phyloP scores from a whole-genome alignment of 2,113 vertebrate species.

The Catharus bicknelli region DNA sequence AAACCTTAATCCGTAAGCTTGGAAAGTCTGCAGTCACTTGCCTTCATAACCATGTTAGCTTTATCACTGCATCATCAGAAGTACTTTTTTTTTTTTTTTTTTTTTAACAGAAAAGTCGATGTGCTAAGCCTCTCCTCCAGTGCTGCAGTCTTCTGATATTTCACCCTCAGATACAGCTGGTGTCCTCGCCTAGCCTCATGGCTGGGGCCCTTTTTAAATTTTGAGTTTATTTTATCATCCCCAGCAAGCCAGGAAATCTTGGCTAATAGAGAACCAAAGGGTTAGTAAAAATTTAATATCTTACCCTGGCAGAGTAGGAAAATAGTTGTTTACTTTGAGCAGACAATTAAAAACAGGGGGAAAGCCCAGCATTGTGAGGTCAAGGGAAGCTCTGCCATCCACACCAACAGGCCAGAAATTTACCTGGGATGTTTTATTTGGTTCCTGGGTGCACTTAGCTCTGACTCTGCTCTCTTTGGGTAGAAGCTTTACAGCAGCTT shows the following conservation, averaged over 20 bases:
- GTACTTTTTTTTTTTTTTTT: conserved; percentile 17
- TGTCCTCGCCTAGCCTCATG: conserved; percentile 32
- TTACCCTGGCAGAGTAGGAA: not conserved
- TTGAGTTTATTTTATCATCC: conserved; percentile 32
- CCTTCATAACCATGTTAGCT: conserved; percentile 64
- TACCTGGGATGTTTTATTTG: not conserved
- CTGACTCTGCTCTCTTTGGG: not conserved
- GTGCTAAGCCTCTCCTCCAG: conserved; percentile 72
- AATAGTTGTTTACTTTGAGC: not conserved
- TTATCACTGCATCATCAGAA: conserved; percentile 58
- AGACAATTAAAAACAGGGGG: not conserved
- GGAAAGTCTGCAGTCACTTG: conserved; percentile 67
- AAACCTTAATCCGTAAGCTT: conserved; percentile 70
- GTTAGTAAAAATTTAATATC: not conserved
- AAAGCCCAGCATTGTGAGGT: not conserved
- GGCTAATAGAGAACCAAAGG: not conserved
- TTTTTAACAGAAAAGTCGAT: conserved; percentile 53
- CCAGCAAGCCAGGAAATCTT: not conserved
- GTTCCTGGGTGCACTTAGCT: not conserved
- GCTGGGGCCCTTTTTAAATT: conserved; percentile 20
- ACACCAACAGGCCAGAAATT: not conserved
- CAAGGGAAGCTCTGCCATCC: not conserved
- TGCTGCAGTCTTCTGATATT: conserved; percentile 58
- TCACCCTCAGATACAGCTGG: conserved; percentile 35
- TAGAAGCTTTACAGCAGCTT: not conserved